phyloP scores from a whole-genome alignment of 1,140 invertebrate species.

The Holotrichia oblita region DNA sequence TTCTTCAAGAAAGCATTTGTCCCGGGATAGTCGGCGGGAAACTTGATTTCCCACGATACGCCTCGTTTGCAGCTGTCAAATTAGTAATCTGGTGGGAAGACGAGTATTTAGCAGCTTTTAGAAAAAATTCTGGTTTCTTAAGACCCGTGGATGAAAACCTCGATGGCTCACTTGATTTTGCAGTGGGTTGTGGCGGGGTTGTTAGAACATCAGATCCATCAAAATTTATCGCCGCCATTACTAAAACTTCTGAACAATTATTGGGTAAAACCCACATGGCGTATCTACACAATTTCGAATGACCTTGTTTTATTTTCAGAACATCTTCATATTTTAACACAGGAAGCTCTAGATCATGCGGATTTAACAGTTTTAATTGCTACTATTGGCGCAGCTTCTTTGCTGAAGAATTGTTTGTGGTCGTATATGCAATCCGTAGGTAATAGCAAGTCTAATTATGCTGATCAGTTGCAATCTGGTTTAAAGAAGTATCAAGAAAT shows the following conservation, averaged over 20 bases:
- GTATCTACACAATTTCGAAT: not conserved
- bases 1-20: constrained; percentile 79
- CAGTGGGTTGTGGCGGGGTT: constrained; percentile 63
- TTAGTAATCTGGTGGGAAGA: constrained; percentile 81
- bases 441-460: constrained; percentile 55
- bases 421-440: constrained; percentile 72
- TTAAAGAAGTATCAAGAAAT: constrained; percentile 82
- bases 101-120: constrained; percentile 69
- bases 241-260: constrained; percentile 74
- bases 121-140: constrained; percentile 61
- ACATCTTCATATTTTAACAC: constrained; percentile 78
- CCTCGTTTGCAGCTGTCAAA: constrained; percentile 82
- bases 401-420: constrained; percentile 79
- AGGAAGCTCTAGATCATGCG: constrained; percentile 83
- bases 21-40: constrained; percentile 76
- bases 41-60: constrained; percentile 80
- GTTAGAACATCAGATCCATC: constrained; percentile 76
- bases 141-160: constrained; percentile 54
- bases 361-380: constrained; percentile 80
- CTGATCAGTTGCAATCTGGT: constrained; percentile 61
- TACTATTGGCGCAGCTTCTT: constrained; percentile 78
- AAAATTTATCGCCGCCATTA: constrained; percentile 74
- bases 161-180: constrained; percentile 58
- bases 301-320: constrained; percentile 61
- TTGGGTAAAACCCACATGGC: constrained; percentile 62